Evolutionary conservation across 2,113 vertebrate genomes (phyloP).

Genomic region (Phrynocephalus versicolor): DNA sequence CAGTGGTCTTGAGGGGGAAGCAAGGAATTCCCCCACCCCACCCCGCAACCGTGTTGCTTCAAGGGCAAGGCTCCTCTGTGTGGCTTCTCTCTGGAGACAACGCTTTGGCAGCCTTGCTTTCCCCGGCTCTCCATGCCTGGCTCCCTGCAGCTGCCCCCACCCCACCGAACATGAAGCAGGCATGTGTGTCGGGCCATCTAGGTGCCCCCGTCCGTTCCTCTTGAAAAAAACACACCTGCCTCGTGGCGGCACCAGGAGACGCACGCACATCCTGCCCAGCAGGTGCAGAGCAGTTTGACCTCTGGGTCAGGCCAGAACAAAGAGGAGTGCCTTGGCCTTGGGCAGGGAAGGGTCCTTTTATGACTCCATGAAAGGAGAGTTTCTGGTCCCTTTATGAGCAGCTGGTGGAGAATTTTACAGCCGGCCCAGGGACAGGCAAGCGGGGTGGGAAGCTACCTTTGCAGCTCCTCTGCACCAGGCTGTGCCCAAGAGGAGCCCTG

Average conservation of each 20-base stretch:
- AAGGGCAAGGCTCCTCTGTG: too few species aligned
- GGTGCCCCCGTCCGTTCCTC: fast-evolving
- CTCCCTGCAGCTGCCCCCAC: background rate
- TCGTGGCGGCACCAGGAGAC: too few species aligned
- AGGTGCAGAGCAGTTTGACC: background rate
- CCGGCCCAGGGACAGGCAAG: background rate
- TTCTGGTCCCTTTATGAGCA: background rate
- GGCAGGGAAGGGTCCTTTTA: background rate
- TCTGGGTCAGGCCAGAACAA: background rate
- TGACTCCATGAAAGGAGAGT: background rate
- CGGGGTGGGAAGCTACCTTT: too few species aligned
- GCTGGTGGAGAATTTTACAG: background rate
- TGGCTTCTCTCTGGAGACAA: background rate
- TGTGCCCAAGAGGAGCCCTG: background rate
- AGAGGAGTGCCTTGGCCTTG: background rate
- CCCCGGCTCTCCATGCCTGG: background rate
- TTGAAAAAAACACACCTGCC: background rate
- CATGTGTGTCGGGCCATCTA: background rate
- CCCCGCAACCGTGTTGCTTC: too few species aligned
- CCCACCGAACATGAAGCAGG: background rate
- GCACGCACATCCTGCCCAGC: fast-evolving
- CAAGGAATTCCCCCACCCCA: background rate
- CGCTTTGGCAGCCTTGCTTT: background rate
- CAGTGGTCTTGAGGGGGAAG: background rate
- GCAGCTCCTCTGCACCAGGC: background rate